Evolutionary conservation across 2,113 vertebrate genomes (phyloP), one percentile per base, ranked within the genome.

Genomic region (Paramisgurnus dabryanus): DNA sequence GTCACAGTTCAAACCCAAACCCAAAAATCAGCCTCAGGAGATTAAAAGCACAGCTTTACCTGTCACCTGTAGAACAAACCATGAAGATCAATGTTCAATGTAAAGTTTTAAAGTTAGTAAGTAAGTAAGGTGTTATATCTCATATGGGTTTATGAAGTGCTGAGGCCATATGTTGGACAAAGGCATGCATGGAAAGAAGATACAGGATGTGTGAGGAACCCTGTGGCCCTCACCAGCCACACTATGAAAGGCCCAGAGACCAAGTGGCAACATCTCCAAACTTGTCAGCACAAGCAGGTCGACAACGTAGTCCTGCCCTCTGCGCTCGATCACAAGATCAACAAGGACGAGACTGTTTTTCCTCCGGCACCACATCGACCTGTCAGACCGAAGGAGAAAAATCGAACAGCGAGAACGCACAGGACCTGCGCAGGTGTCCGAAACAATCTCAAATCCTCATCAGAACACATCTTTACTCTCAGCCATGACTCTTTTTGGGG

Each of bases 241-340:
- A 80, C 82, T 79, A 67, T 65, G 45, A 68, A 78, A 78, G 86
- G 80, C 87, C 89, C 90, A 89, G 85, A 86, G 89, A 81, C 76
- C 65, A 45, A 90, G 90, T 82, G 58, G 85, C 88, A 87, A 92
- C 90, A 91, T 91, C 90, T 92, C 90, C 86, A 91, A 89, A 93
- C 88, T 87, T 93, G 91, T 92, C 90, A 92, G 88, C 88, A 87
- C 85, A 83, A 81, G 87, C 86, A 87, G 90, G 89, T 90, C 91
- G 92, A 93, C 89, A 88, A 67, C 87, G 82, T 83, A 82, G 89
- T 87, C 90, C 91, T 91, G 91, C 90, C 90, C 92, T 93, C 87
- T 87, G 70, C 79, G 80, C 88, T 84, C 83, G 84, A 90, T 88
- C 87, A 88, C 90, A 88, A 89, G 90, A 90, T 89, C 87, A 87